Evolutionary conservation across 1,140 invertebrate genomes (phyloP).

Genomic region (Uloborus diversus): DNA sequence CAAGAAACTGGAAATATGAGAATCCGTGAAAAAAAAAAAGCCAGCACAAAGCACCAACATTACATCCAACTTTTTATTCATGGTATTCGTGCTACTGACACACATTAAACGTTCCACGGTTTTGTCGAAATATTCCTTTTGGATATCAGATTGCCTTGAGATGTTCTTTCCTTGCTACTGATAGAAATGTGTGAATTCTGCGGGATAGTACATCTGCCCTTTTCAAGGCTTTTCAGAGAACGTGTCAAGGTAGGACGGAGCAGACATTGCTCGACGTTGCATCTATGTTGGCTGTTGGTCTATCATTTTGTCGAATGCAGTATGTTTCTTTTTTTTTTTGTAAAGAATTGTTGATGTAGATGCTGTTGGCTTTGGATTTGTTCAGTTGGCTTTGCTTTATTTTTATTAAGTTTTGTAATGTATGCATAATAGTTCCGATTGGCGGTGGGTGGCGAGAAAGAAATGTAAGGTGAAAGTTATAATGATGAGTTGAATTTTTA

Average conservation of each 20-base stretch:
- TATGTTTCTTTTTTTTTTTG: too few species aligned
- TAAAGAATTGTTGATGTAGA: too few species aligned
- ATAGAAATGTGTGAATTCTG: neutral
- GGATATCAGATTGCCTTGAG: neutral
- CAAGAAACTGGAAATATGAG: slow-evolving; percentile 20
- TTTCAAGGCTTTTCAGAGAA: neutral
- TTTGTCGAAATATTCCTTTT: neutral
- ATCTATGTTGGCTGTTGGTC: neutral
- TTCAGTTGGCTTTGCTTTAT: too few species aligned
- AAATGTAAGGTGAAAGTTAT: too few species aligned
- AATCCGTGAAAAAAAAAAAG: slow-evolving; percentile 2
- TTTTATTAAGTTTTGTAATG: too few species aligned
- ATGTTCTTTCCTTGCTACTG: neutral
- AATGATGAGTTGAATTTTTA: too few species aligned
- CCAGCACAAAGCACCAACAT: neutral
- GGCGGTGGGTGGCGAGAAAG: too few species aligned
- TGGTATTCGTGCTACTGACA: slow-evolving; percentile 18
- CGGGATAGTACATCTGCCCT: neutral
- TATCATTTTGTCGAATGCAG: too few species aligned
- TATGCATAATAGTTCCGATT: too few species aligned
- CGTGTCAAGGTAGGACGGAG: neutral
- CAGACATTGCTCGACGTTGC: neutral
- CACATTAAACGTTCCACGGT: slow-evolving; percentile 6
- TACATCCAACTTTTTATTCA: neutral
- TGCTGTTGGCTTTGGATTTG: too few species aligned